These are phyloP conservation scores for Cataglyphis cursor DNA, from an alignment of 2,888 invertebrate genomes.

Conservation along the genomic window DNA sequence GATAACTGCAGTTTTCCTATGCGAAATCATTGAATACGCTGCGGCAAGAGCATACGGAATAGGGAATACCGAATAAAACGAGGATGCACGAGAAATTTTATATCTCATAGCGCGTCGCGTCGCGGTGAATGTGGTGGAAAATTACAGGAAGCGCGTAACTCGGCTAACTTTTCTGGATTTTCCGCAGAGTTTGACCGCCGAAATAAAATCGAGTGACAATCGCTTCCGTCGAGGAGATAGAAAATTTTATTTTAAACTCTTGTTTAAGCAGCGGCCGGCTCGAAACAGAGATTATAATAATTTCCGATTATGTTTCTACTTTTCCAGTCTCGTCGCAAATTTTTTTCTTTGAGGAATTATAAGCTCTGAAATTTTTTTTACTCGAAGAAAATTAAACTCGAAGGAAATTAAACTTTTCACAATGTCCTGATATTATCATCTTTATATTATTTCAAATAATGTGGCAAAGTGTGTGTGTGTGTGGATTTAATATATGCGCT, in stretches of 20 bases:
- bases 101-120: constrained; percentile 18
- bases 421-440: not conserved
- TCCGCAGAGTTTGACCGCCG: constrained; percentile 28
- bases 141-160: constrained; percentile 38
- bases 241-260: constrained; percentile 23
- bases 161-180: constrained; percentile 51
- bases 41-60: constrained; percentile 27
- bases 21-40: constrained; percentile 40
- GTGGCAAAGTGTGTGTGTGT: not conserved
- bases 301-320: constrained; percentile 2
- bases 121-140: constrained; percentile 13
- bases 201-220: constrained; percentile 39
- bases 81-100: constrained; percentile 46
- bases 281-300: constrained; percentile 18
- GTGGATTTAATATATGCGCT: not conserved
- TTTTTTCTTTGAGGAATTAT: not conserved
- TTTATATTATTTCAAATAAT: not conserved
- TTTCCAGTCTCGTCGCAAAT: not conserved
- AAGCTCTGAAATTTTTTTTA: not conserved
- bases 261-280: constrained; percentile 3
- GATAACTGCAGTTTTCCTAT: constrained; percentile 44
- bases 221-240: not conserved
- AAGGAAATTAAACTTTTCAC: not conserved
- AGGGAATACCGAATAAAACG: constrained; percentile 35
- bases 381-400: not conserved